Evolutionary conservation across 2,113 vertebrate genomes (phyloP).

Genomic region (mouse (Mus musculus)): GRCm39 chr10:41430501-41431000

Average conservation of each 20-base stretch:
- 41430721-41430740: not conserved
- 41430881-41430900: not conserved
- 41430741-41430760: not conserved
- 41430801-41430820: not conserved
- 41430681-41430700: not conserved
- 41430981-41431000: not conserved
- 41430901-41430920: not conserved
- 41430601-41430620: not conserved
- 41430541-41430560: not conserved
- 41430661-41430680: not conserved
- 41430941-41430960: not conserved
- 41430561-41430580: not conserved
- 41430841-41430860: not conserved
- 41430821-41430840: not conserved
- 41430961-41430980: not conserved
- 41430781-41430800: not conserved
- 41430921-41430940: not conserved
- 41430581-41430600: not conserved
- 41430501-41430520: not conserved
- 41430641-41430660: not conserved
- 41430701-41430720: conserved; percentile 10
- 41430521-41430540: not conserved
- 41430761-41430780: not conserved
- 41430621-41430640: conserved; percentile 7
- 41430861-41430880: too few species aligned